phyloP scores from a whole-genome alignment of 2,888 invertebrate species.

The Alloplasta piceator region DNA sequence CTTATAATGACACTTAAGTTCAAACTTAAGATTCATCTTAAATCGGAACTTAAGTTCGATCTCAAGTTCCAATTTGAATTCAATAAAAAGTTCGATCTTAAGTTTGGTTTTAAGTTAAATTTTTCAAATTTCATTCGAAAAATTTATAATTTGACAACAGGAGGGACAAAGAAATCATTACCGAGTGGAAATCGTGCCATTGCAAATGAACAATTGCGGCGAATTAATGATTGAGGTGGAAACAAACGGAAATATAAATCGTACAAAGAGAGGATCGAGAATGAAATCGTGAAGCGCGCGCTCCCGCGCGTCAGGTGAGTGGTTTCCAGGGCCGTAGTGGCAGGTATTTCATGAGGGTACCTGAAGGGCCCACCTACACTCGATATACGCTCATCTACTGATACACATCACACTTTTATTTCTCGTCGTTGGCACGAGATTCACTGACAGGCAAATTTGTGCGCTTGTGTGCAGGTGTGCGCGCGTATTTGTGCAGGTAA shows the following conservation, averaged over 20 bases:
- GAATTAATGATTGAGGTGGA: slow-evolving; percentile 37
- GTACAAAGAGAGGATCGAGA: slow-evolving; percentile 36
- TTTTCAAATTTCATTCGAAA: too few relatives aligned
- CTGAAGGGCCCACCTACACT: slow-evolving; percentile 62
- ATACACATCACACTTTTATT: slow-evolving; percentile 21
- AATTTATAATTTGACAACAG: too few relatives aligned
- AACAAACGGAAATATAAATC: slow-evolving; percentile 1
- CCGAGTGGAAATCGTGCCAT: neutral
- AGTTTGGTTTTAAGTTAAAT: too few relatives aligned
- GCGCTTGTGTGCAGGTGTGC: too few relatives aligned
- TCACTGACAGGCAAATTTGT: too few relatives aligned
- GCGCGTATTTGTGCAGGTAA: too few relatives aligned
- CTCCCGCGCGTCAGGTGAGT: slow-evolving; percentile 51
- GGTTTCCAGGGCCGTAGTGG: slow-evolving; percentile 60
- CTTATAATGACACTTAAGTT: too few relatives aligned
- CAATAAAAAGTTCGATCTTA: too few relatives aligned
- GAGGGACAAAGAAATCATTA: too few relatives aligned
- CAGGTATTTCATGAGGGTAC: slow-evolving; percentile 25
- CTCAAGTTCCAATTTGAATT: too few relatives aligned
- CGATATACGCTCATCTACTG: slow-evolving; percentile 43
- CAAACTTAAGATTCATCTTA: too few relatives aligned
- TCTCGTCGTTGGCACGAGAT: neutral
- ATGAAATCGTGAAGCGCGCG: slow-evolving; percentile 46
- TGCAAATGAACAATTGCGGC: neutral
- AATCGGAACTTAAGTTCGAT: too few relatives aligned